Evolutionary conservation across 1,140 invertebrate genomes (phyloP), one percentile per base, ranked within the genome.

Genomic region (Dendrolimus punctatus): DNA sequence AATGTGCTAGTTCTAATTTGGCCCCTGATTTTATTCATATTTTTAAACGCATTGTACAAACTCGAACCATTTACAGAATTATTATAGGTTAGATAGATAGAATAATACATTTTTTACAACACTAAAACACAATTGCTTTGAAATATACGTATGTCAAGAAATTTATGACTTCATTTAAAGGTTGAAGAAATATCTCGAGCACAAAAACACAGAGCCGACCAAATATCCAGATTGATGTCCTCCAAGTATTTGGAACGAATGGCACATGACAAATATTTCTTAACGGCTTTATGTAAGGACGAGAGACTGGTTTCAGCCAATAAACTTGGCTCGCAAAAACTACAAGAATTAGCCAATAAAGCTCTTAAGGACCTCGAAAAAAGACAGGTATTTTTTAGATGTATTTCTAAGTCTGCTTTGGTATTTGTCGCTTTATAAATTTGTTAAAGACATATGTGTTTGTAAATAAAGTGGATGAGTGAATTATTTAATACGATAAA

Each of bases 181-280:
- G 69, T 76, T 40, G 66, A 76, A 70, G 79, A 84, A 68, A 74
- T 80, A 52, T 79, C 78, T 46, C 70, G 68, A 1, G 64, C 72
- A 41, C 77, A 83, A 62, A 76, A 76, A 60, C 79, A 82, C 41
- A 76, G 66, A 52, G 53, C 62, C n/a, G 68, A 76, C 51, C 78
- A 74, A 64, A 80, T 76, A 60, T 78, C 77, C 49, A 76, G 79
- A 36, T 56, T 83, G 65, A 83, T 85, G 80, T 73, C 79, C 39
- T 82, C 76, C 10, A 85, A 82, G 67, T 85, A 84, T 74, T 73
- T 85, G 56, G 74, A 76, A 51, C 72, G 78, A 68, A 85, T 85
- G 82, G 79, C 79, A 37, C 77, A 84, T 51, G 82, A 85, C 63
- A 84, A 84, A 66, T 70, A 81, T 67, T 85, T 85, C 51, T 73